These are phyloP conservation scores for Podarcis raffonei DNA, from an alignment of 2,113 vertebrate species.

Conservation along the genomic window DNA sequence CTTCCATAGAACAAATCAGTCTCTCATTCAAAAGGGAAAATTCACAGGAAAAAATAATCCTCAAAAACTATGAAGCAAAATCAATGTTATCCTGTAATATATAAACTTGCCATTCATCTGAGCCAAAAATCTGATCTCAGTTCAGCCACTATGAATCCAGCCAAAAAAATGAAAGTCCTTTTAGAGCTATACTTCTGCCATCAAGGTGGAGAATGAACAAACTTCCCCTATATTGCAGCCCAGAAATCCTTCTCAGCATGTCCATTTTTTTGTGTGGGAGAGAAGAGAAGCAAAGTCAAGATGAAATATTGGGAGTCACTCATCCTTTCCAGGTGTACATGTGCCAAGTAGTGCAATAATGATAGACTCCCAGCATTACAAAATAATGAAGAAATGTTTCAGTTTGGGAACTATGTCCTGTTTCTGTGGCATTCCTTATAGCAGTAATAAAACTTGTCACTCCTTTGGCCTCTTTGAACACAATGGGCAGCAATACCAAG, in stretches of 20 bases:
- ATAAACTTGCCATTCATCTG: background rate
- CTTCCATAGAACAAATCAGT: background rate
- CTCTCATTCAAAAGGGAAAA: background rate
- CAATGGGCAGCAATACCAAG: background rate
- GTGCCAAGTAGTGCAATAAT: conserved; percentile 73
- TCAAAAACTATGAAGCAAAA: conserved; percentile 6
- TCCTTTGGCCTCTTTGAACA: conserved; percentile 48
- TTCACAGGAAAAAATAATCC: background rate
- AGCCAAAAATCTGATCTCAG: conserved; percentile 15
- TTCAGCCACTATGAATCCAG: background rate
- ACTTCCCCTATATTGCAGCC: conserved; percentile 42
- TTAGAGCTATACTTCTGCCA: background rate
- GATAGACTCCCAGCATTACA: conserved; percentile 71
- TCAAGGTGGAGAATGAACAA: background rate
- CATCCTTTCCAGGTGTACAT: conserved; percentile 77
- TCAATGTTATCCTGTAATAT: background rate
- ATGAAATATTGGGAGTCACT: conserved; percentile 70
- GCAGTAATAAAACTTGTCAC: conserved; percentile 60
- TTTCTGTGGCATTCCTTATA: conserved; percentile 66
- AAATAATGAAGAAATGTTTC: conserved; percentile 77
- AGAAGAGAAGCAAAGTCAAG: conserved; percentile 64
- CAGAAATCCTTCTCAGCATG: conserved; percentile 6
- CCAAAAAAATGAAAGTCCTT: background rate
- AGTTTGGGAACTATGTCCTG: conserved; percentile 60
- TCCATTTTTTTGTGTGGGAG: background rate